Evolutionary conservation across 2,888 invertebrate genomes (phyloP).

Genomic region (Oegoconia quadripuncta): DNA sequence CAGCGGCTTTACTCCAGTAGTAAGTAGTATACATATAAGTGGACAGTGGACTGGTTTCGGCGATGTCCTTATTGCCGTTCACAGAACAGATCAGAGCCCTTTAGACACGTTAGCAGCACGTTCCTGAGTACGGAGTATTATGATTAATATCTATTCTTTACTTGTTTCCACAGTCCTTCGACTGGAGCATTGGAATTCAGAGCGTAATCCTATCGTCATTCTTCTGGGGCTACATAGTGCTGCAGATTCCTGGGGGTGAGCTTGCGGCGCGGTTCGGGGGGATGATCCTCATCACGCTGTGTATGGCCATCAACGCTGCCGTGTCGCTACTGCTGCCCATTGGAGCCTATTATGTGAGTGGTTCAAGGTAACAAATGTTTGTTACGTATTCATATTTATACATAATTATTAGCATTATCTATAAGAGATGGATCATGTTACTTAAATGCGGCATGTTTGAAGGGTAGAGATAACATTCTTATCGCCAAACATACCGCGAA

Average conservation of each 20-base stretch:
- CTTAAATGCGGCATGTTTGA: too few relatives aligned
- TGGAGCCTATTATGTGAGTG: conserved; percentile 49
- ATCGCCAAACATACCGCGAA: too few relatives aligned
- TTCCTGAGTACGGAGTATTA: too few relatives aligned
- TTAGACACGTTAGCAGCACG: too few relatives aligned
- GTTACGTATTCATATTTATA: background rate
- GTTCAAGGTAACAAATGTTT: background rate
- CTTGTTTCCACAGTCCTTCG: conserved; percentile 40
- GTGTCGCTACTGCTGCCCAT: conserved; percentile 47
- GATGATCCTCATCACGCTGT: conserved; percentile 74
- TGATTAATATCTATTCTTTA: too few relatives aligned
- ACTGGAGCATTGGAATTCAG: conserved; percentile 76
- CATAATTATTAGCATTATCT: background rate
- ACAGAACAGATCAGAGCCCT: too few relatives aligned
- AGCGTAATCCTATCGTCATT: conserved; percentile 75
- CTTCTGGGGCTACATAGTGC: conserved; percentile 83
- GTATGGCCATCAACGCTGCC: conserved; percentile 56
- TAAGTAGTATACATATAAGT: too few relatives aligned
- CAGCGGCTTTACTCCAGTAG: too few relatives aligned
- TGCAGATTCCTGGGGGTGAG: conserved; percentile 84
- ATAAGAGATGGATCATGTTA: background rate
- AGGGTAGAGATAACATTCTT: too few relatives aligned
- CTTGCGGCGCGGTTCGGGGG: conserved; percentile 85
- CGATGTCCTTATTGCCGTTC: too few relatives aligned
- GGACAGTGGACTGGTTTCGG: too few relatives aligned